A percentile compares a stretch with the other conserved stretches of the same genome.
Conservation (phyloP, 2,888 invertebrate genomes). For the Campoplex nolae region DNA sequence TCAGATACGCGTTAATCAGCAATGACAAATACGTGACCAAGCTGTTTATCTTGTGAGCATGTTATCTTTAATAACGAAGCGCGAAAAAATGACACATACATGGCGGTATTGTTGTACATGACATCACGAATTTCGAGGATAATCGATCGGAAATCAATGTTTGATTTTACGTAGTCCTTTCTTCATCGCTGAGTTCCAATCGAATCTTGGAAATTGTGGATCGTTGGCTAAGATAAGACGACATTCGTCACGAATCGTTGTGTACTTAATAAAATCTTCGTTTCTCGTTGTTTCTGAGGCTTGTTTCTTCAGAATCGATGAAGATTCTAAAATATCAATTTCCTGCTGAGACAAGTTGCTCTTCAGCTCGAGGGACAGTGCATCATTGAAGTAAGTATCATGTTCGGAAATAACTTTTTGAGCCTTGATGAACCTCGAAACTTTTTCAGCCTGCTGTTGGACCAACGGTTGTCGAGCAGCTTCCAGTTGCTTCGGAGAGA, state of each 20-base stretch:
- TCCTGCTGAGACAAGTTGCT: slow-evolving; percentile 36
- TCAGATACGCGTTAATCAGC: neutral
- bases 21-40: neutral
- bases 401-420: slow-evolving; percentile 60
- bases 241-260: slow-evolving; percentile 75
- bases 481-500: slow-evolving; percentile 87
- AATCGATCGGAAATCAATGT: neutral
- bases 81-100: neutral
- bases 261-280: slow-evolving; percentile 63
- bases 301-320: slow-evolving; percentile 65
- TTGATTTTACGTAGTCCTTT: slow-evolving; percentile 63
- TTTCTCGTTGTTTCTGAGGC: slow-evolving; percentile 72
- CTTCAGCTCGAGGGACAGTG: slow-evolving; percentile 72
- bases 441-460: slow-evolving; percentile 86
- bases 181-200: slow-evolving; percentile 82
- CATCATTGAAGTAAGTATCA: slow-evolving; percentile 70
- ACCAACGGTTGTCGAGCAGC: slow-evolving; percentile 87
- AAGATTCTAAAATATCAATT: neutral
- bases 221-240: slow-evolving; percentile 84
- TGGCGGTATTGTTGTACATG: neutral
- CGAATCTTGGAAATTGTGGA: slow-evolving; percentile 85
- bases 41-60: neutral
- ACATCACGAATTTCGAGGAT: slow-evolving; percentile 2
- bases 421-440: slow-evolving; percentile 84
- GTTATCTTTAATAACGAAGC: neutral